Percentiles rank a stretch among this genome's conserved stretches.
These are phyloP conservation scores for Plectrocnemia conspersa DNA, from an alignment of 1,140 invertebrate species.

Conservation along the genomic window DNA sequence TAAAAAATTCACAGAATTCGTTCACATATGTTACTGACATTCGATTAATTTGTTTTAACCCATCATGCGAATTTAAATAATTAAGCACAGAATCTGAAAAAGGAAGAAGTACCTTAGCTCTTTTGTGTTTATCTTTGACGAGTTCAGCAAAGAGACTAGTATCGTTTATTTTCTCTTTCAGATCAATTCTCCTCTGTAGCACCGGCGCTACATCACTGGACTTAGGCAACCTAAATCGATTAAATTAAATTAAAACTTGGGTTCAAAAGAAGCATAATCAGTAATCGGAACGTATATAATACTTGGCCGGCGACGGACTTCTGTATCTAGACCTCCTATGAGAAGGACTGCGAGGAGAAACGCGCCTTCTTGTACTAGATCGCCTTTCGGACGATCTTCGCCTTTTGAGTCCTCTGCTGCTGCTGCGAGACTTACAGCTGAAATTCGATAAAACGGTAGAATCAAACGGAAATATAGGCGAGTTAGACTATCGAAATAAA, in stretches of 20 bases:
- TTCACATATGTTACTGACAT: not conserved
- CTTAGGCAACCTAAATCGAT: constrained; percentile 5
- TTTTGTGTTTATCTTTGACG: constrained; percentile 76
- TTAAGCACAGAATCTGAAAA: not conserved
- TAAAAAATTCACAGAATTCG: not conserved
- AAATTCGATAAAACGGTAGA: too few species aligned
- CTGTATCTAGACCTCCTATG: constrained; percentile 40
- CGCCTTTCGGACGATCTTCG: constrained; percentile 41
- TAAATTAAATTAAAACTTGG: too few species aligned
- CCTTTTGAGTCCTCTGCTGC: constrained; percentile 35
- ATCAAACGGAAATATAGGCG: too few species aligned
- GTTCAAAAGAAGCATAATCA: not conserved
- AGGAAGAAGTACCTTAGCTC: constrained; percentile 57
- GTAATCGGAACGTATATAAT: too few species aligned
- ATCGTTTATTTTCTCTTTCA: constrained; percentile 71
- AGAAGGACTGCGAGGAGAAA: constrained; percentile 42
- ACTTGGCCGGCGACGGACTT: constrained; percentile 38
- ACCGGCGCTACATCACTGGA: not conserved
- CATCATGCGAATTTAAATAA: constrained; percentile 6
- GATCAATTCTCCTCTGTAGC: constrained; percentile 52
- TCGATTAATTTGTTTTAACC: not conserved
- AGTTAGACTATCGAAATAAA: too few species aligned
- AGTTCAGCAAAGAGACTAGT: constrained; percentile 84
- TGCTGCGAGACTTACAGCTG: constrained; percentile 22
- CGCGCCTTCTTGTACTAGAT: constrained; percentile 45